Evolutionary conservation across 2,797 vertebrate genomes (phyloP).

Genomic region (Alfaro cultratus): DNA sequence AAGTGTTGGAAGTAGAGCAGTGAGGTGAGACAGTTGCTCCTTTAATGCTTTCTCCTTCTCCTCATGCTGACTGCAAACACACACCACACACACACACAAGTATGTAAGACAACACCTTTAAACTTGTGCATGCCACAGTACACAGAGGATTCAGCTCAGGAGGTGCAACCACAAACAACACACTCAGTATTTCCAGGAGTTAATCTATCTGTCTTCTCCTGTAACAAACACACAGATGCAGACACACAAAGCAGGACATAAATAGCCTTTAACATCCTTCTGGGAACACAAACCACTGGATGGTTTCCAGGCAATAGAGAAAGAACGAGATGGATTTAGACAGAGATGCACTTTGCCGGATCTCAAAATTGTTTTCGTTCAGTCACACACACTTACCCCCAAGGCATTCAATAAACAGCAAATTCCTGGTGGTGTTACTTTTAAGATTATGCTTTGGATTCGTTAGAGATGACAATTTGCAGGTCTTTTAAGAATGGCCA

Average conservation of each 20-base stretch:
- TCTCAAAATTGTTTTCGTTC: constrained; percentile 44
- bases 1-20: constrained; percentile 87
- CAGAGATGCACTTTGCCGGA: constrained; percentile 35
- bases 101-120: constrained; percentile 42
- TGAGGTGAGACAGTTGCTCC: constrained; percentile 89
- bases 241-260: constrained; percentile 69
- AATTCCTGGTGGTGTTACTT: constrained; percentile 10
- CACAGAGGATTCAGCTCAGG: constrained; percentile 42
- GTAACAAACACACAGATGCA: constrained; percentile 53
- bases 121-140: constrained; percentile 23
- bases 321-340: constrained; percentile 46
- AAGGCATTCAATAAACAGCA: not conserved
- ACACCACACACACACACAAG: constrained; percentile 31
- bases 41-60: constrained; percentile 92
- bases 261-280: constrained; percentile 80
- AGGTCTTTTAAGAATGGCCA: not conserved
- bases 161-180: constrained; percentile 45
- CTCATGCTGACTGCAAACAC: constrained; percentile 86
- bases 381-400: constrained; percentile 15
- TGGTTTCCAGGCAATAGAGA: constrained; percentile 71
- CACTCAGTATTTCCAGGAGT: constrained; percentile 54
- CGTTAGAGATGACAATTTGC: not conserved
- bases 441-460: constrained; percentile 1
- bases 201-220: constrained; percentile 68
- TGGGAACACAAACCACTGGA: constrained; percentile 68